Evolutionary conservation across 2,888 invertebrate species (phyloP), one percentile per base, ranked within the genome.

Genomic region (Chorisops tibialis): DNA sequence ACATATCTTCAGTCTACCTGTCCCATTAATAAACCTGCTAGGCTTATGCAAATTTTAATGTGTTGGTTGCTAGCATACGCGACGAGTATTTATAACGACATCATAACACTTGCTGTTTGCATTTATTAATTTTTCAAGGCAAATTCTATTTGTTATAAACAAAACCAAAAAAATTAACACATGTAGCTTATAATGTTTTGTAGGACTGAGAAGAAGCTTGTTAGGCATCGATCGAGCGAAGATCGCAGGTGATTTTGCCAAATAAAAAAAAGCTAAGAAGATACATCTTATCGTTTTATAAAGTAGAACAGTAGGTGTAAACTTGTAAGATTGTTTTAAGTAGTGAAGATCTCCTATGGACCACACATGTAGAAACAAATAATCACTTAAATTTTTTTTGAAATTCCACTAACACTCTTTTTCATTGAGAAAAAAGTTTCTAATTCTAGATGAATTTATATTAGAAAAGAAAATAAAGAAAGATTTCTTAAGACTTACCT

Each of bases 401-500:
- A 6, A 14, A 4, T 41, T 6, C 5, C 2, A 2, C 16, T 41
- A 11, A 41, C 16, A n/a, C 41, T 37, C 7, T 41, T 41, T 41
- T 16, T 41, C 45, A n/a, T n/a, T n/a, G 30, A 30, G 3, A 30
- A 2, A 2, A 30, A 30, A 30, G 30, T 30, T 30, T 30, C 30
- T 30, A 30, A 30, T 30, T 30, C 3, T 7, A 30, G 30, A 30
- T 5, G 30, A 30, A 30, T 30, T 30, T 30, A 30, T 30, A 30
- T 5, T 30, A 9, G 5, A 9, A 7, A 30, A 5, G 30, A 2
- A 30, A 30, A 30, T 30, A 30, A 30, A 30, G 5, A 7, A 9
- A 5, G 9, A 7, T 30, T 30, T 30, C 5, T 45, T 24, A 18
- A 16, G 12, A 64, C 69, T 69, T 68, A 84, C 83, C 83, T 78